phyloP scores from a whole-genome alignment of 2,797 vertebrate genomes.

The Chelon labrosus region DNA sequence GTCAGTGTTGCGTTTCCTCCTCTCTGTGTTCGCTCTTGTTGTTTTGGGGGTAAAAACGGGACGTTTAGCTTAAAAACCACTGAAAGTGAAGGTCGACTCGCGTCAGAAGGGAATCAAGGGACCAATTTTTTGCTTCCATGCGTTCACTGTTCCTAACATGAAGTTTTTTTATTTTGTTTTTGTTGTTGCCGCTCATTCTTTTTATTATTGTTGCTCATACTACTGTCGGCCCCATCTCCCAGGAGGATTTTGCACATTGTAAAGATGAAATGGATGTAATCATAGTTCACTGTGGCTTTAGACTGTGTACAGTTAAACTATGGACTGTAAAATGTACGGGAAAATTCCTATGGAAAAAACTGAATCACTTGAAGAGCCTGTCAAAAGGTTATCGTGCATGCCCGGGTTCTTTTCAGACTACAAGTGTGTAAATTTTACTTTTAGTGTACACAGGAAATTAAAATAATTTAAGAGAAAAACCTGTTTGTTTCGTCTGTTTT shows the following conservation, averaged over 20 bases:
- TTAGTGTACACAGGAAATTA: conserved; percentile 99
- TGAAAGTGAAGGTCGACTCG: conserved; percentile 79
- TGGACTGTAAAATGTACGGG: conserved; percentile 94
- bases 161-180: neutral
- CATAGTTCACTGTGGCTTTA: conserved; percentile 97
- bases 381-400: conserved; percentile 93
- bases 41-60: conserved; percentile 28
- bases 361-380: conserved; percentile 91
- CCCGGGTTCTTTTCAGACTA: conserved; percentile 92
- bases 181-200: conserved; percentile 6
- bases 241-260: conserved; percentile 99
- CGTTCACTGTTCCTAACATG: conserved; percentile 64
- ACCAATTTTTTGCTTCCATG: conserved; percentile 90
- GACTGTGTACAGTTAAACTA: conserved; percentile 97
- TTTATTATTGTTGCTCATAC: conserved; percentile 76
- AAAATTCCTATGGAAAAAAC: conserved; percentile 97
- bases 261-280: conserved; percentile 95
- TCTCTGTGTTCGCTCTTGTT: neutral
- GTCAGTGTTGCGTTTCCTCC: neutral
- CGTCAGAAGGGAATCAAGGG: conserved; percentile 88
- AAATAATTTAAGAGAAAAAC: conserved; percentile 94
- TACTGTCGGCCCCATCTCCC: conserved; percentile 86
- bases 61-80: conserved; percentile 71
- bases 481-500: neutral
- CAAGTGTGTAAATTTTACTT: conserved; percentile 98